Conservation (phyloP, 92 coral and sea anemone genomes). For the Desmophyllum pertusum region DNA sequence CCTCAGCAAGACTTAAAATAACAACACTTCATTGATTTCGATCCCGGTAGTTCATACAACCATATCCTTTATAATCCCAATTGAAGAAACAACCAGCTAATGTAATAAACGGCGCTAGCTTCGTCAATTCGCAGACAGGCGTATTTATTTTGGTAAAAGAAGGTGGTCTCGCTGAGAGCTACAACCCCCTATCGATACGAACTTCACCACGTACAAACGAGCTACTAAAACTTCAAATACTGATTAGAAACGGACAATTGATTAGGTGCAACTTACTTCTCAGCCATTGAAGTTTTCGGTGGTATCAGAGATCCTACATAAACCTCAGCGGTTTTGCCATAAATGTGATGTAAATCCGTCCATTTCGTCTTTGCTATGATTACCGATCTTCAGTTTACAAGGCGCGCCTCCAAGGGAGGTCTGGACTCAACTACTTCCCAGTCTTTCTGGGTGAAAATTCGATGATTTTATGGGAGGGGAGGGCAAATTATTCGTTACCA, state of each 20-base stretch:
- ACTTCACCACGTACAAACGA: slow-evolving; percentile 18
- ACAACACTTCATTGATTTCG: slow-evolving; percentile 6
- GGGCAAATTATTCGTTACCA: too few species aligned
- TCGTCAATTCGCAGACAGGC: background rate
- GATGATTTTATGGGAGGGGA: background rate
- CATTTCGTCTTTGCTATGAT: background rate
- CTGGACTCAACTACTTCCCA: slow-evolving; percentile 9
- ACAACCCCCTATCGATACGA: slow-evolving; percentile 2
- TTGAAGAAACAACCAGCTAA: background rate
- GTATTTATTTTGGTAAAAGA: background rate
- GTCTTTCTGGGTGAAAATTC: background rate
- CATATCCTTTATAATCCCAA: background rate
- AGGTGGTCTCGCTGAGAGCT: background rate
- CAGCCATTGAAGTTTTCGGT: slow-evolving; percentile 71
- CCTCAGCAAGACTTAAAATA: background rate
- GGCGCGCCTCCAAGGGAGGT: slow-evolving; percentile 39
- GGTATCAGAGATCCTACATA: background rate
- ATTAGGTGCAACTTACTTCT: slow-evolving; percentile 71
- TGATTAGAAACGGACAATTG: background rate
- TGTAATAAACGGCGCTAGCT: background rate
- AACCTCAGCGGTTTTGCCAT: slow-evolving; percentile 23
- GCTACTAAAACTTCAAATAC: background rate
- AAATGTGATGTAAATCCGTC: background rate
- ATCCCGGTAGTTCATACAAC: background rate
- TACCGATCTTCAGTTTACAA: slow-evolving; percentile 24